A percentile compares a stretch with the other conserved stretches of the same genome.
phyloP scores from a whole-genome alignment of 2,888 invertebrate species.

The Drosophila yooni region DNA sequence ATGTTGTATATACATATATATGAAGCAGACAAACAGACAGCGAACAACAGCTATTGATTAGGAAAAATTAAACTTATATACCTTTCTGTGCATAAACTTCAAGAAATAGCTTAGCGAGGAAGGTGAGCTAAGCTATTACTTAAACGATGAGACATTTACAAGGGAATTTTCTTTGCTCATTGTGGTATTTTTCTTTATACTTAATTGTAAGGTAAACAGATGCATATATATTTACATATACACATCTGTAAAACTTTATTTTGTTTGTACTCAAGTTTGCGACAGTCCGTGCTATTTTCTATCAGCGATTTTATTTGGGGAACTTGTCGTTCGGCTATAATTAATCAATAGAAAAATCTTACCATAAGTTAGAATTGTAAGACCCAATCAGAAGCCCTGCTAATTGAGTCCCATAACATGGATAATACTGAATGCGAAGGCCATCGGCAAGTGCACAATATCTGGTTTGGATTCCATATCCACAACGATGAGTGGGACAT shows the following conservation, averaged over 20 bases:
- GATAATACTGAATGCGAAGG: constrained; percentile 28
- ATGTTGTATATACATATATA: background rate
- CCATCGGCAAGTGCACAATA: constrained; percentile 21
- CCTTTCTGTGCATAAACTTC: background rate
- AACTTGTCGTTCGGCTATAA: constrained; percentile 3
- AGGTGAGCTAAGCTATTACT: too few species aligned
- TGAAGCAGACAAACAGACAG: background rate
- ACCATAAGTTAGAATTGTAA: constrained; percentile 2
- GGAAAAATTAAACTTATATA: background rate
- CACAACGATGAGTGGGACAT: constrained; percentile 22
- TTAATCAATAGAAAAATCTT: constrained; percentile 34
- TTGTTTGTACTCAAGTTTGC: constrained; percentile 4
- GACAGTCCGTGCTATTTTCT: background rate
- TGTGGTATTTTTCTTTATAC: too few species aligned
- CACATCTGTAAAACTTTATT: background rate
- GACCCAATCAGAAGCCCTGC: constrained; percentile 20
- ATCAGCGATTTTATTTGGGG: background rate
- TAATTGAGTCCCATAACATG: constrained; percentile 26
- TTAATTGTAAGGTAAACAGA: background rate
- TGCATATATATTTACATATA: background rate
- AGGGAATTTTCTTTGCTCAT: too few species aligned
- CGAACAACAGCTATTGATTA: background rate
- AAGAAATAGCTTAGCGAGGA: too few species aligned
- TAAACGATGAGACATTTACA: too few species aligned
- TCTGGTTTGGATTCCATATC: constrained; percentile 20